phyloP scores from a whole-genome alignment of 64 coral and sea anemone genomes.

The Stichodactyla helianthus region DNA sequence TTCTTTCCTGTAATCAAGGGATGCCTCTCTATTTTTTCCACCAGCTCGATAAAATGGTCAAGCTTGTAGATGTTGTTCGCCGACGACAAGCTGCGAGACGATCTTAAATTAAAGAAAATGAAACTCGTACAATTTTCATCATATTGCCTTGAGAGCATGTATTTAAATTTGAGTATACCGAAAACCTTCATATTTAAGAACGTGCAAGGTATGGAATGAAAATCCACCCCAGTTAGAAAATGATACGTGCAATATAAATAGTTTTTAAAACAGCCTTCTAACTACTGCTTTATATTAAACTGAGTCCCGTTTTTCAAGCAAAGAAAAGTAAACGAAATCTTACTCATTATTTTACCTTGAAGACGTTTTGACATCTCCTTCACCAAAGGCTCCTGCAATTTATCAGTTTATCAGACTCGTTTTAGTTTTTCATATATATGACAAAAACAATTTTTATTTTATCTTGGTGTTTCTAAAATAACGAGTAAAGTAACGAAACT shows the following conservation, averaged over 20 bases:
- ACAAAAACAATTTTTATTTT: background rate
- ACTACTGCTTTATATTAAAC: too few species aligned
- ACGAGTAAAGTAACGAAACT: too few species aligned
- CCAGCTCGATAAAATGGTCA: constrained; percentile 41
- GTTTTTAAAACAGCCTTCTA: too few species aligned
- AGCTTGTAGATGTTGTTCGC: constrained; percentile 40
- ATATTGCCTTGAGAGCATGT: background rate
- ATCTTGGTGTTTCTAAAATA: too few species aligned
- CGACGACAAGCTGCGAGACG: background rate
- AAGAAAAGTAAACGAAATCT: background rate
- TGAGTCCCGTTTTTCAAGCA: background rate
- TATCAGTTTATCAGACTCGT: background rate
- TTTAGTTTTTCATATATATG: background rate
- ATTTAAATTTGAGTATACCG: too few species aligned
- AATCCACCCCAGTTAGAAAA: background rate
- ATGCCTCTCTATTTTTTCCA: constrained; percentile 44
- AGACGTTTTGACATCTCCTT: background rate
- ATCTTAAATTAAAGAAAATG: background rate
- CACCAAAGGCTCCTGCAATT: background rate
- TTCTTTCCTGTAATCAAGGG: background rate
- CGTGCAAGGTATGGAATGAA: background rate
- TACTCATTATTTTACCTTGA: background rate
- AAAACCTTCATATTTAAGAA: too few species aligned
- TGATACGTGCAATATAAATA: background rate
- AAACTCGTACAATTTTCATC: too few species aligned